These are phyloP conservation scores for Onychostruthus taczanowskii DNA, from an alignment of 2,113 vertebrate genomes.

Conservation along the genomic window DNA sequence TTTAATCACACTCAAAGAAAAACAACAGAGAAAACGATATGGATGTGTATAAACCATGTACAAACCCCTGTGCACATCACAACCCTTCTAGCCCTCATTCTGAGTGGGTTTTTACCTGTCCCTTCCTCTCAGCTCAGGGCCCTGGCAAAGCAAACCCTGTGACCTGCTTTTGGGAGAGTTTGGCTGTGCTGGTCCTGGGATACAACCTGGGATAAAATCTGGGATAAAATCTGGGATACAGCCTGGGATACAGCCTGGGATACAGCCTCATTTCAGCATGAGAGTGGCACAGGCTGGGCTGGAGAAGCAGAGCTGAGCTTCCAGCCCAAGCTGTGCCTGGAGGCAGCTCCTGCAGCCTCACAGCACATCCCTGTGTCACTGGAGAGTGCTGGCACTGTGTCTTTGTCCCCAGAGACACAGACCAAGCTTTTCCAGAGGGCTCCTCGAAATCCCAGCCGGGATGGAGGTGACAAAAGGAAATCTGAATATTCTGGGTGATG, in stretches of 20 bases:
- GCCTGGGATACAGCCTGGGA: too few relatives aligned
- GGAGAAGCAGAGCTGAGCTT: rapidly evolving
- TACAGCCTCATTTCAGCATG: rapidly evolving
- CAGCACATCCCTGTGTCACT: background rate
- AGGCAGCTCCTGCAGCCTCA: background rate
- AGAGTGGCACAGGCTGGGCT: background rate
- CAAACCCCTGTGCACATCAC: rapidly evolving
- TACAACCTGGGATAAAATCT: too few relatives aligned
- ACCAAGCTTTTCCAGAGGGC: background rate
- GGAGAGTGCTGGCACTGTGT: background rate
- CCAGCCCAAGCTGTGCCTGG: rapidly evolving
- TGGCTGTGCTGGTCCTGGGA: rapidly evolving
- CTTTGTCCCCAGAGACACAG: background rate
- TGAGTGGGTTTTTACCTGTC: background rate
- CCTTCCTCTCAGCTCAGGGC: background rate
- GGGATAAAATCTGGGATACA: too few relatives aligned
- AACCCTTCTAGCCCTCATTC: background rate
- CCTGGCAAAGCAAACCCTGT: background rate
- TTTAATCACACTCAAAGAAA: background rate
- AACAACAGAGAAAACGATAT: rapidly evolving
- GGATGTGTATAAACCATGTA: rapidly evolving
- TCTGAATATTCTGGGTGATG: background rate
- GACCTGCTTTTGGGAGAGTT: background rate
- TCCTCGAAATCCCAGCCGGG: background rate
- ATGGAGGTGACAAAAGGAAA: background rate